A percentile compares a stretch with the other conserved stretches of the same genome.
Evolutionary conservation across 2,888 invertebrate species (phyloP).

Genomic region (Argyresthia goedartella): DNA sequence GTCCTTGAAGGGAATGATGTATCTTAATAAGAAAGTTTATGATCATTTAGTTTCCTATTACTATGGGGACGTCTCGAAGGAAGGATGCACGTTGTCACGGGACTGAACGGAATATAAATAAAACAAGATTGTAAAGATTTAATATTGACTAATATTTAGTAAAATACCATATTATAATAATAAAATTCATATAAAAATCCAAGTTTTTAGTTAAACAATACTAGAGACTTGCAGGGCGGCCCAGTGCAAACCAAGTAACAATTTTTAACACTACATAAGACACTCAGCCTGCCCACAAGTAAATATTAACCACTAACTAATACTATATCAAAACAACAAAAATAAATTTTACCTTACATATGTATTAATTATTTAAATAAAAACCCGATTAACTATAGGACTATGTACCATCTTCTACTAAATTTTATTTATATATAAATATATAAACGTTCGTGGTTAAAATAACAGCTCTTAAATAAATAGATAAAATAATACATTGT

Average conservation of each 20-base stretch:
- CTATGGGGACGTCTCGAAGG: too few species aligned
- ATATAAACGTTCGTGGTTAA: conserved; percentile 2
- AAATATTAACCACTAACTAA: conserved; percentile 30
- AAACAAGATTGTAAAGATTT: conserved; percentile 56
- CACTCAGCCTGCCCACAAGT: conserved; percentile 28
- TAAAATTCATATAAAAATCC: conserved; percentile 70
- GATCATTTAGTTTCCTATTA: too few species aligned
- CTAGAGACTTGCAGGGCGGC: conserved; percentile 21
- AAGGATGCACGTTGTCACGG: too few species aligned
- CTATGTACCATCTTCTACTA: conserved; percentile 21
- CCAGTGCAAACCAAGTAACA: not conserved
- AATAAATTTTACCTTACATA: conserved; percentile 34
- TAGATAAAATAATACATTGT: conserved; percentile 11
- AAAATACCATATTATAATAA: conserved; percentile 68
- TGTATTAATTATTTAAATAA: conserved; percentile 22
- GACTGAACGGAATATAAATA: too few species aligned
- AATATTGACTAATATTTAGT: conserved; percentile 70
- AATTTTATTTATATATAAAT: conserved; percentile 12
- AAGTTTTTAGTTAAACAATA: conserved; percentile 65
- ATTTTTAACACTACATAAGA: conserved; percentile 6
- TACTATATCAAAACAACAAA: conserved; percentile 43
- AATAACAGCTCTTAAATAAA: not conserved
- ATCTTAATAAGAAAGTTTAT: too few species aligned
- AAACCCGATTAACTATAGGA: conserved; percentile 31
- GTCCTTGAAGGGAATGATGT: too few species aligned